phyloP scores from a whole-genome alignment of 2,797 vertebrate species.

The Clarias laeviceps region DNA sequence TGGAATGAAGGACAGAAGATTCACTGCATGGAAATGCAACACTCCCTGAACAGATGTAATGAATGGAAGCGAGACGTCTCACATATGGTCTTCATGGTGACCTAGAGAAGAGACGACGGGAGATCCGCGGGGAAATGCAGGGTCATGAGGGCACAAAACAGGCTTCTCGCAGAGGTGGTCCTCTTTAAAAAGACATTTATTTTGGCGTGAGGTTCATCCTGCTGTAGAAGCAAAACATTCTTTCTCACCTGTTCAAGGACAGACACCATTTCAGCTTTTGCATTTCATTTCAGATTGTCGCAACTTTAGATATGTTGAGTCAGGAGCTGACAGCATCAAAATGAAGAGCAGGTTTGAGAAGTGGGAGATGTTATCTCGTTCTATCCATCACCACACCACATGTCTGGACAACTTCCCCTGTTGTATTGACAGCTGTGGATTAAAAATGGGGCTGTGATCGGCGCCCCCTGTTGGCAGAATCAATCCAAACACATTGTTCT shows the following conservation, averaged over 20 bases:
- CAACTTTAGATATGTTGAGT: conserved; percentile 34
- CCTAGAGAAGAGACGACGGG: conserved; percentile 56
- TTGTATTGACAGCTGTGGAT: conserved; percentile 52
- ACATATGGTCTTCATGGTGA: conserved; percentile 69
- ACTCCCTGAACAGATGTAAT: conserved; percentile 63
- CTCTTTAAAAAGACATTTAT: conserved; percentile 53
- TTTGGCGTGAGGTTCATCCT: conserved; percentile 33
- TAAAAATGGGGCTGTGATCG: conserved; percentile 53
- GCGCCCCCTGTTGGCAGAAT: conserved; percentile 32
- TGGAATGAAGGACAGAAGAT: conserved; percentile 35
- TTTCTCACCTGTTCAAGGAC: conserved; percentile 28
- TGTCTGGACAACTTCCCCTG: conserved; percentile 23
- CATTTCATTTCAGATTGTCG: background rate
- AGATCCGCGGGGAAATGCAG: conserved; percentile 36
- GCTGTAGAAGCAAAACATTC: conserved; percentile 33
- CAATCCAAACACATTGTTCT: conserved; percentile 14
- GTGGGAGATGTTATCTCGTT: conserved; percentile 12
- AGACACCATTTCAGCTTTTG: background rate
- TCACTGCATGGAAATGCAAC: conserved; percentile 14
- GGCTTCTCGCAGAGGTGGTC: conserved; percentile 46
- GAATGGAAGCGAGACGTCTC: conserved; percentile 63
- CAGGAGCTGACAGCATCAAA: conserved; percentile 24
- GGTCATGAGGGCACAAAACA: conserved; percentile 54
- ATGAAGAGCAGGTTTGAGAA: conserved; percentile 2
- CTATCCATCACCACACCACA: conserved; percentile 42